Evolutionary conservation across 1,140 invertebrate genomes (phyloP), one percentile per base, ranked within the genome.

Genomic region (Drosophila lacertosa): DNA sequence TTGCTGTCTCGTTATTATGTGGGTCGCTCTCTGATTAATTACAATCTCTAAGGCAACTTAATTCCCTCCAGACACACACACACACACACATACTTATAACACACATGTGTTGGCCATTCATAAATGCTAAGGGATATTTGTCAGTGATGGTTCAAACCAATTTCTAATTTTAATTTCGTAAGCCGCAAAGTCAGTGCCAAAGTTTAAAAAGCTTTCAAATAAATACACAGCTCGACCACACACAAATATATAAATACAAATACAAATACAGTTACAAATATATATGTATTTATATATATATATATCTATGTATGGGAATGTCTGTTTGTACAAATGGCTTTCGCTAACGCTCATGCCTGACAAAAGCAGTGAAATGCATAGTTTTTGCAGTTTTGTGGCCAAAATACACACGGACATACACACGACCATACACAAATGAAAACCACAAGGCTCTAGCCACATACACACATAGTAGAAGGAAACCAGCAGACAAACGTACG

Each of bases 111-210:
- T 35, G 44, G 67, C 44, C 44, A 66, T 66, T 72, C 68, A 72
- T 67, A 66, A 72, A 72, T 73, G 65, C 48, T 48, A 39, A 59
- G 71, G 59, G 59, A 40, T 70, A 74, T 74, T 64, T 77, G 77
- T 74, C 55, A 71, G 74, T 37, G 63, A 63, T 20, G 53, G 66
- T 69, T 72, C 76, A 86, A 88, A 86, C 82, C 82, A 75, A 86
- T 86, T 86, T 86, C 82, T 88, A 86, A 86, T 86, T 86, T 86
- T 86, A 86, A 86, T 86, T 86, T 88, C 82, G 77, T 89, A 88
- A 88, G 82, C 82, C 83, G 88, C 82, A 86, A 86, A 86, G 82
- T 86, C 82, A 86, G 69, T 82, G 82, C 53, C 66, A 82, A 88
- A 89, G 83, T 86, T 86, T 82, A 78, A 86, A 86, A 86, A 88